These are phyloP conservation scores for Xenopus petersii DNA, from an alignment of 2,797 vertebrate species.

Conservation along the genomic window DNA sequence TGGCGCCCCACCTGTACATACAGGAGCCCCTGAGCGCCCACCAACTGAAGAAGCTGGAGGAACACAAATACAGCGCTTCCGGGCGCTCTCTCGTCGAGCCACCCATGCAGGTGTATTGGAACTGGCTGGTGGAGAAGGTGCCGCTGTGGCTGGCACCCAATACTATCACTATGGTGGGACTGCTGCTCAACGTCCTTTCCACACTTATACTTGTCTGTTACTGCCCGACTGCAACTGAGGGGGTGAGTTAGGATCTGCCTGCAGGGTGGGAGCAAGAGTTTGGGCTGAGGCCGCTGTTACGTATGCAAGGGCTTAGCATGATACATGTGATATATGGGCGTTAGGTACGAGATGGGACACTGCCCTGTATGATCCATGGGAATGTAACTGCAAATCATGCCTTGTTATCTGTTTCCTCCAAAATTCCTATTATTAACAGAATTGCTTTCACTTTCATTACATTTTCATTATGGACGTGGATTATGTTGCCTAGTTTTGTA, in stretches of 20 bases:
- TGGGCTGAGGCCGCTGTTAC: too few species aligned
- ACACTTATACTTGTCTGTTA: conserved; percentile 79
- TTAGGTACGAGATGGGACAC: too few species aligned
- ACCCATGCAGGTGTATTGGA: conserved; percentile 86
- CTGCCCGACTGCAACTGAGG: conserved; percentile 85
- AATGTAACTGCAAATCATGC: too few species aligned
- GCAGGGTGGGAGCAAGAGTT: too few species aligned
- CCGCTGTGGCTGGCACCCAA: conserved; percentile 90
- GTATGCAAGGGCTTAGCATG: too few species aligned
- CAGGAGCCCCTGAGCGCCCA: conserved; percentile 79
- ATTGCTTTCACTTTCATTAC: too few species aligned
- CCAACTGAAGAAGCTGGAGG: conserved; percentile 88
- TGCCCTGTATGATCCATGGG: too few species aligned
- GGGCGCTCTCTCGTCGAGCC: conserved; percentile 88
- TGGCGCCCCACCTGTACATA: conserved; percentile 47
- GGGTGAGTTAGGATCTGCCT: conserved; percentile 71
- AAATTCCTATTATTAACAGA: too few species aligned
- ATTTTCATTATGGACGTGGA: too few species aligned
- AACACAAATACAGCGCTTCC: conserved; percentile 84
- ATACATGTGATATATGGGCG: too few species aligned
- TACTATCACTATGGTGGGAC: conserved; percentile 84
- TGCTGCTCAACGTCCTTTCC: conserved; percentile 80
- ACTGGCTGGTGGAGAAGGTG: conserved; percentile 83
- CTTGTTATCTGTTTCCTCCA: too few species aligned
- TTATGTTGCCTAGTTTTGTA: too few species aligned